These are phyloP conservation scores for Andrena fulva DNA, from an alignment of 2,888 invertebrate genomes.

Conservation along the genomic window DNA sequence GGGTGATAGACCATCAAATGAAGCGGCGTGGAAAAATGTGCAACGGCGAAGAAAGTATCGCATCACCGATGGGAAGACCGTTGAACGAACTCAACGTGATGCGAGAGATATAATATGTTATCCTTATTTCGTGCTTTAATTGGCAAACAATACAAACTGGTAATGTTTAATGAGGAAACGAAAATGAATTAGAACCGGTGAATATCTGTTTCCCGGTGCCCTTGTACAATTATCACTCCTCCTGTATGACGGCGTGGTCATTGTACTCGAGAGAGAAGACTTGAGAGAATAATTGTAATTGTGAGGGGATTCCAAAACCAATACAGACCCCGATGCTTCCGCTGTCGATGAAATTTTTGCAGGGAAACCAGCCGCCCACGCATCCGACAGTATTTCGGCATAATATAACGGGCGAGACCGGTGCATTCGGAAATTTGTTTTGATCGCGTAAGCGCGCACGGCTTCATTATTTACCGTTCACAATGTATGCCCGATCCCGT, in stretches of 20 bases:
- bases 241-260: too few relatives aligned
- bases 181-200: too few relatives aligned
- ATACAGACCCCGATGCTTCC: neutral
- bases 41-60: constrained; percentile 7
- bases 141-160: too few relatives aligned
- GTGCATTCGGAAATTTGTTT: constrained; percentile 67
- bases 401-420: constrained; percentile 45
- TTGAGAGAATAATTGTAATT: neutral
- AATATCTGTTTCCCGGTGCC: too few relatives aligned
- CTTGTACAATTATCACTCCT: too few relatives aligned
- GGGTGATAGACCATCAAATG: constrained; percentile 26
- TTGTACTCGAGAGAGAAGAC: neutral
- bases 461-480: constrained; percentile 69
- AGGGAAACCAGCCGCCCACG: constrained; percentile 9
- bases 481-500: constrained; percentile 58
- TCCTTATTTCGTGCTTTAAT: neutral
- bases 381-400: constrained; percentile 41
- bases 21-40: constrained; percentile 27
- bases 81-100: neutral
- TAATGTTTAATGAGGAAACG: too few relatives aligned
- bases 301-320: neutral
- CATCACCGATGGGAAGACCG: neutral
- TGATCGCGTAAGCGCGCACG: constrained; percentile 55
- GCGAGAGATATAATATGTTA: neutral
- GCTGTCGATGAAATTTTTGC: constrained; percentile 15